Conservation (phyloP, 2,888 invertebrate species). For the Drepana falcataria region DNA sequence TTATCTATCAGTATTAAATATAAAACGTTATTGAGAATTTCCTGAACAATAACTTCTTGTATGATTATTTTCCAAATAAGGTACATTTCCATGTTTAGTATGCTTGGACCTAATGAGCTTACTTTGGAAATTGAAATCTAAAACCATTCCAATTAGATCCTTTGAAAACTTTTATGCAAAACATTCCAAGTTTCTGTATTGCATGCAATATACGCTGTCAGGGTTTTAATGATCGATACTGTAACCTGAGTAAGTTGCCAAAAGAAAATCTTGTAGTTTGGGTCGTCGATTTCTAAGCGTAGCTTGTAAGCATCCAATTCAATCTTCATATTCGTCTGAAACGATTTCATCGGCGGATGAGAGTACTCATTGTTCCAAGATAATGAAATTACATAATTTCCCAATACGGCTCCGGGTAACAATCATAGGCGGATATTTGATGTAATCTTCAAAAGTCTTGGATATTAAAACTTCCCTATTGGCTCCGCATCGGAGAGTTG, state of each 20-base stretch:
- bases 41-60: no score
- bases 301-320: not conserved
- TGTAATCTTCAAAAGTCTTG: not conserved
- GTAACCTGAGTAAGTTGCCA: no score
- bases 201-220: not conserved
- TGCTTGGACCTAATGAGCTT: no score
- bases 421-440: not conserved
- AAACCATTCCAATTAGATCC: no score
- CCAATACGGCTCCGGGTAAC: not conserved
- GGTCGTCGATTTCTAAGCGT: not conserved
- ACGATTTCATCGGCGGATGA: not conserved
- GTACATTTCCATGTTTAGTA: no score
- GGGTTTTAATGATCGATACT: no score
- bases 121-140: no score
- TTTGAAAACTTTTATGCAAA: not conserved
- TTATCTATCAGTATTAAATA: no score
- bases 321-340: constrained; percentile 1
- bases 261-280: not conserved
- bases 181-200: not conserved
- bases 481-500: constrained; percentile 6
- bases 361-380: not conserved
- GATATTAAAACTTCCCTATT: not conserved
- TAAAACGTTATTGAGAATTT: no score
- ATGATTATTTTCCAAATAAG: no score
- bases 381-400: not conserved